These are phyloP conservation scores for Cyrtonyx montezumae DNA, from an alignment of 2,113 vertebrate species.

Conservation along the genomic window DNA sequence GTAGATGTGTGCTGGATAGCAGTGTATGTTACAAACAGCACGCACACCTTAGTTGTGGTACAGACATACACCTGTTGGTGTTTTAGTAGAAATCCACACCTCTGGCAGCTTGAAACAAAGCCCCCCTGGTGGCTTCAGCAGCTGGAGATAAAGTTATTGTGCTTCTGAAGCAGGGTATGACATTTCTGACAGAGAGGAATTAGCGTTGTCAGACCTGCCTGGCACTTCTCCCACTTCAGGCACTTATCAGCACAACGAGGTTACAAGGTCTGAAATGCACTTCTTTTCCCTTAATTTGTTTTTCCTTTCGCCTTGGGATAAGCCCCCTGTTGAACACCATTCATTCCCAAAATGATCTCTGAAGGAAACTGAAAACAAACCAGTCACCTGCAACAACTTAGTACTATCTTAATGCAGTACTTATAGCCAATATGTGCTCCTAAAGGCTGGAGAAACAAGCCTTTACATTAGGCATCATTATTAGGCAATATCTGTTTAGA, in stretches of 20 bases:
- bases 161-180: not conserved
- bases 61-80: not conserved
- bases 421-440: not conserved
- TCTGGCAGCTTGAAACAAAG: constrained; percentile 21
- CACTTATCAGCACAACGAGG: constrained; percentile 29
- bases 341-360: not conserved
- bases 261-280: not conserved
- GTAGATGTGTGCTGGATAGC: not conserved
- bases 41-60: too few species aligned
- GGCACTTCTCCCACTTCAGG: not conserved
- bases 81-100: not conserved
- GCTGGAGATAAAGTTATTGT: not conserved
- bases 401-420: not conserved
- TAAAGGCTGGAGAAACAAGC: not conserved
- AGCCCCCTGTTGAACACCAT: not conserved
- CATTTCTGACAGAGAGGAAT: constrained; percentile 37
- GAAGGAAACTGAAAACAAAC: not conserved
- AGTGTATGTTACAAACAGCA: not conserved
- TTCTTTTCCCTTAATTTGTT: not conserved
- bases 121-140: not conserved
- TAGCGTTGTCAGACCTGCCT: not conserved
- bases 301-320: not conserved
- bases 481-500: not conserved
- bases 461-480: not conserved
- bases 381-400: not conserved